Evolutionary conservation across 1,140 invertebrate species (phyloP).

Genomic region (Notospermus geniculatus): DNA sequence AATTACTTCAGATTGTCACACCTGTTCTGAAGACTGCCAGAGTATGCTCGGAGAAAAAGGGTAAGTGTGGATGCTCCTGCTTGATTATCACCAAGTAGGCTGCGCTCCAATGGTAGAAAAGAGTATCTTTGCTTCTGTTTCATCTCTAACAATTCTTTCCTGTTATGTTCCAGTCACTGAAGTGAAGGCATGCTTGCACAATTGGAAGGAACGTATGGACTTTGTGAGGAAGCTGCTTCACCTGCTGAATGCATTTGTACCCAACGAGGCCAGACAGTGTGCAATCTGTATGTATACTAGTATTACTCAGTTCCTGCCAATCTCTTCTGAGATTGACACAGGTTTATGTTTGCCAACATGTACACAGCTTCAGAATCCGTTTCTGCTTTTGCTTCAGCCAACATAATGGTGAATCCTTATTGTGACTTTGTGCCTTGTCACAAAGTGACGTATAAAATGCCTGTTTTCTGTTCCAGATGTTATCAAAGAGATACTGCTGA

Average conservation of each 20-base stretch:
- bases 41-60: constrained; percentile 48
- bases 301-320: constrained; percentile 3
- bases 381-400: neutral
- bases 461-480: constrained; percentile 64
- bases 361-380: no score
- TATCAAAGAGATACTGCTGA: constrained; percentile 78
- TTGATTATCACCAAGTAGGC: neutral
- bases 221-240: constrained; percentile 80
- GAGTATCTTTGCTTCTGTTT: no score
- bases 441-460: no score
- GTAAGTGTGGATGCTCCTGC: constrained; percentile 46
- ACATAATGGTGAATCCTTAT: no score
- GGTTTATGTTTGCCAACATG: neutral
- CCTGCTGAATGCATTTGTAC: constrained; percentile 84
- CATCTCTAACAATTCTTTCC: no score
- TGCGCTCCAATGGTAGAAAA: no score
- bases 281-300: constrained; percentile 70
- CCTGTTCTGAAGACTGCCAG: constrained; percentile 71
- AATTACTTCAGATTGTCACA: constrained; percentile 74
- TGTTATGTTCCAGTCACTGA: constrained; percentile 44
- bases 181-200: constrained; percentile 46
- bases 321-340: no score
- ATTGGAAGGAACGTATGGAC: constrained; percentile 79
- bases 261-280: constrained; percentile 76
- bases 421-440: no score